Percentiles rank a stretch among this genome's conserved stretches.
phyloP scores from a whole-genome alignment of 2,113 vertebrate species.

The Callaeas wilsoni region DNA sequence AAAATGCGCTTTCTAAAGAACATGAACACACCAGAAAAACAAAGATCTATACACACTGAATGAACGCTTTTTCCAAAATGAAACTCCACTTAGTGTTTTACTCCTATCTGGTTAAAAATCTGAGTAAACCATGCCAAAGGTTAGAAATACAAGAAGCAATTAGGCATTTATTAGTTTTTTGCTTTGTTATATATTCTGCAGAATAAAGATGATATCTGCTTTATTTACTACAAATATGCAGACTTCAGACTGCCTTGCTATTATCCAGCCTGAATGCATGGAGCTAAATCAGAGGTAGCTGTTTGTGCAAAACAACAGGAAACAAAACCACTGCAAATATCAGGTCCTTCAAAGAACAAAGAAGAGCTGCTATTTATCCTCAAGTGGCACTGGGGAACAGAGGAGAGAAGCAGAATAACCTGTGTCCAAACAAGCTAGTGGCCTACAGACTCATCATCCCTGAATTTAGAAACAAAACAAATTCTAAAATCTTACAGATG shows the following conservation, averaged over 20 bases:
- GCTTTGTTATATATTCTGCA: background rate
- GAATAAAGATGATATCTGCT: background rate
- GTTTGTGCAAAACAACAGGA: background rate
- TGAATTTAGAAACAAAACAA: background rate
- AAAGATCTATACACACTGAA: background rate
- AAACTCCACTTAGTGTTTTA: background rate
- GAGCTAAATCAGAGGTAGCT: background rate
- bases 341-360: background rate
- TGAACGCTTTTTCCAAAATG: background rate
- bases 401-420: background rate
- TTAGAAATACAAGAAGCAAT: background rate
- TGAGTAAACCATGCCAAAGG: background rate
- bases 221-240: background rate
- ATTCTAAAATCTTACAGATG: background rate
- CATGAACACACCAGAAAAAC: background rate
- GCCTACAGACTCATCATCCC: background rate
- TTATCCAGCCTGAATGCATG: background rate
- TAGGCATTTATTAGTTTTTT: background rate
- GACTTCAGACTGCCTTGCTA: background rate
- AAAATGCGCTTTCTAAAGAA: slow-evolving; percentile 6
- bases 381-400: background rate
- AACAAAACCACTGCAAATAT: background rate
- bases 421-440: background rate
- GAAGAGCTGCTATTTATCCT: background rate
- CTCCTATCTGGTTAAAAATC: background rate